Evolutionary conservation across 2,888 invertebrate species (phyloP).

Genomic region (Polymixis flavicincta): DNA sequence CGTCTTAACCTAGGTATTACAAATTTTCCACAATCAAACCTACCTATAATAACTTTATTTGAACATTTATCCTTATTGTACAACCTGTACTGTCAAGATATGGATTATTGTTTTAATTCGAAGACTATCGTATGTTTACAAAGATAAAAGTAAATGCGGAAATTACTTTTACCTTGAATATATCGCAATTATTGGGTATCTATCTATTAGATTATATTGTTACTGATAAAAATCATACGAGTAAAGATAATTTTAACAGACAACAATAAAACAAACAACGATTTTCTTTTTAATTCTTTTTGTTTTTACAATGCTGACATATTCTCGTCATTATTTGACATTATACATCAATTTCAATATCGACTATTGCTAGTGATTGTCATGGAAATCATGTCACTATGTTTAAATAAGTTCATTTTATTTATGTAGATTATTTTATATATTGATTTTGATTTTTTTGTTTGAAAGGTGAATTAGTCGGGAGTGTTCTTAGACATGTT

Average conservation of each 20-base stretch:
- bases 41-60: neutral
- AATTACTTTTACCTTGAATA: slow-evolving; percentile 23
- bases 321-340: no score
- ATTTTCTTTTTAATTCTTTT: no score
- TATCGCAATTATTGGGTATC: slow-evolving; percentile 14
- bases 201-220: neutral
- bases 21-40: neutral
- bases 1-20: neutral
- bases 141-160: slow-evolving; percentile 41
- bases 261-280: neutral
- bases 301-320: no score
- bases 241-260: neutral
- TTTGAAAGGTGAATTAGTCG: no score
- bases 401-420: no score
- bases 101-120: slow-evolving; percentile 3
- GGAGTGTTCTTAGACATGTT: no score
- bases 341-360: no score
- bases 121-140: slow-evolving; percentile 38
- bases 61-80: slow-evolving; percentile 32
- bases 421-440: no score
- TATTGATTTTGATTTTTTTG: no score
- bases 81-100: slow-evolving; percentile 15
- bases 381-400: no score
- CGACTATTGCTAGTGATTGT: no score
- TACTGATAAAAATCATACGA: neutral